Conservation (phyloP, 2,888 invertebrate genomes). For the Oscheius onirici region DNA sequence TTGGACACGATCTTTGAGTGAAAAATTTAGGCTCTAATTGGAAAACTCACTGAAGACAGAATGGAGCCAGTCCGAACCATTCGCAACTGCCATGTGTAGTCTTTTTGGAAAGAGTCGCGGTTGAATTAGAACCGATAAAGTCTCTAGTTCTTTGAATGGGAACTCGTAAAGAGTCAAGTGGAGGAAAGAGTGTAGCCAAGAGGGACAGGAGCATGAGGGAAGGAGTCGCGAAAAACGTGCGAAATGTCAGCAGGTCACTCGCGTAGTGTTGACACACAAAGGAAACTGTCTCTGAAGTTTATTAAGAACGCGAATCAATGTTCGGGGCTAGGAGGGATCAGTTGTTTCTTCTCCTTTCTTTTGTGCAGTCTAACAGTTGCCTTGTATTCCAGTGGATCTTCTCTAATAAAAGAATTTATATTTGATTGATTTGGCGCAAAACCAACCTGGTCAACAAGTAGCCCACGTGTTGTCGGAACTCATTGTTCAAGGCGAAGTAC, state of each 20-base stretch:
- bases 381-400: conserved; percentile 2
- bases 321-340: neutral
- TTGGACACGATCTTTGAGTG: conserved; percentile 35
- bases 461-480: conserved; percentile 47
- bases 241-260: conserved; percentile 31
- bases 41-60: conserved; percentile 36
- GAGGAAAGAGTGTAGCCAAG: neutral
- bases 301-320: neutral
- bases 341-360: neutral
- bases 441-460: conserved; percentile 33
- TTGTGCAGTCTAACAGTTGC: neutral
- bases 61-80: conserved; percentile 53
- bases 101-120: conserved; percentile 1
- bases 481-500: conserved; percentile 52
- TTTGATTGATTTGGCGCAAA: neutral
- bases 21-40: no score
- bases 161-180: neutral
- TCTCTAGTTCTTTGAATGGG: neutral
- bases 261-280: conserved; percentile 10
- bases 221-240: conserved; percentile 16
- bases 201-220: conserved; percentile 11
- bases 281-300: neutral
- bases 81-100: conserved; percentile 40
- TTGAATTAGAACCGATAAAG: neutral
- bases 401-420: neutral